phyloP scores from a whole-genome alignment of 2,113 vertebrate species.

The Sisor rabdophorus region DNA sequence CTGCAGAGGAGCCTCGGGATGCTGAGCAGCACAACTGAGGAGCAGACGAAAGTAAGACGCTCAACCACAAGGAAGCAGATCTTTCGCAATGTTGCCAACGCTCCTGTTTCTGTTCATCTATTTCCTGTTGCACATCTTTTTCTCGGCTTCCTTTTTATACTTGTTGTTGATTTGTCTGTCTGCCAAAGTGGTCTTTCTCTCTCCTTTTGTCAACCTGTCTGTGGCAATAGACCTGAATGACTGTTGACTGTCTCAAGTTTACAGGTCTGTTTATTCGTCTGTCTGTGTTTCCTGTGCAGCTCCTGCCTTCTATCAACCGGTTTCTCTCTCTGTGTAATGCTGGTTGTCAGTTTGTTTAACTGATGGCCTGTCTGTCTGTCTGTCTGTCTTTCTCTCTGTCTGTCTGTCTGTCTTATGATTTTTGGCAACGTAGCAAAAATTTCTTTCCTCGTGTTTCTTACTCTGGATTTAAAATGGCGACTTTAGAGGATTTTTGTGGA shows the following conservation, averaged over 20 bases:
- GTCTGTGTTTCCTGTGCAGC: neutral
- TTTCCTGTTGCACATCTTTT: conserved; percentile 38
- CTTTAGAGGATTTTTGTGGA: neutral
- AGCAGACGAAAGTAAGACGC: conserved; percentile 69
- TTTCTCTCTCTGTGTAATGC: neutral
- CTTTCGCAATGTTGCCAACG: neutral
- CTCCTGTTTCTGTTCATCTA: conserved; percentile 12
- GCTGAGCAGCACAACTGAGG: conserved; percentile 46
- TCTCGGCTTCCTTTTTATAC: neutral
- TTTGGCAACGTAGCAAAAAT: no score
- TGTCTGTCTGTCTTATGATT: no score
- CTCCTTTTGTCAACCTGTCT: neutral
- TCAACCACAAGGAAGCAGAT: neutral
- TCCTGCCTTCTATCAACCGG: neutral
- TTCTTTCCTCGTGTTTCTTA: neutral
- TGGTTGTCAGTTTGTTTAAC: neutral
- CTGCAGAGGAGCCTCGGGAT: conserved; percentile 55
- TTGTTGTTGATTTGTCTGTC: conserved; percentile 11
- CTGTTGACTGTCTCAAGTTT: neutral
- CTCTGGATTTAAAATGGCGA: neutral
- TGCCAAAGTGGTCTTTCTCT: neutral
- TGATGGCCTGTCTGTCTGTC: neutral
- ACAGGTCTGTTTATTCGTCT: neutral
- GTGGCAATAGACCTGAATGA: neutral
- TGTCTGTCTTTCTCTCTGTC: no score